phyloP scores from a whole-genome alignment of 2,797 vertebrate genomes.

The Astyanax mexicanus region DNA sequence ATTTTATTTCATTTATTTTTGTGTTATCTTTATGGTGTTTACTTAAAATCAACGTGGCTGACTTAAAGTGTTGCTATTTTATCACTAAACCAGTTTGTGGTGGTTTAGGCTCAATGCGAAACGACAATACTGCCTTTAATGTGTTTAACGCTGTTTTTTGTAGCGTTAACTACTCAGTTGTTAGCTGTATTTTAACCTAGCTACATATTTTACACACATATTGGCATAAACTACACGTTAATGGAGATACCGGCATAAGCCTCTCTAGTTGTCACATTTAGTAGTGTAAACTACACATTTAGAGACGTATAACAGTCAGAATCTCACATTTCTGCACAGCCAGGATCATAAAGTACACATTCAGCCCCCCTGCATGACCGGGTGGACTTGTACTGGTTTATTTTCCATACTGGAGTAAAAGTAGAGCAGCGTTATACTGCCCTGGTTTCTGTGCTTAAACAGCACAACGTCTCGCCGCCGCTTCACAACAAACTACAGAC shows the following conservation, averaged over 20 bases:
- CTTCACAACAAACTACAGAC: background rate
- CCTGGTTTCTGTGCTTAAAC: background rate
- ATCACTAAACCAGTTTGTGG: background rate
- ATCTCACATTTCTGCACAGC: too few relatives aligned
- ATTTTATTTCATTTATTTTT: background rate
- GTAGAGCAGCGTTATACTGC: background rate
- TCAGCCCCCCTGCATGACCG: background rate
- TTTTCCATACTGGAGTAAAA: background rate
- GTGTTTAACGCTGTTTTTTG: too few relatives aligned
- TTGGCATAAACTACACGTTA: background rate
- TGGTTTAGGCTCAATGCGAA: background rate
- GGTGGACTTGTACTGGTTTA: background rate
- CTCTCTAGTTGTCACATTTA: background rate
- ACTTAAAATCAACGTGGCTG: background rate
- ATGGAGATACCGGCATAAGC: background rate
- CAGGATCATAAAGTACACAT: background rate
- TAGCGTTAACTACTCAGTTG: too few relatives aligned
- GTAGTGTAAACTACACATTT: background rate
- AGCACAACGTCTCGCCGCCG: too few relatives aligned
- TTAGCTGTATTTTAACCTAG: too few relatives aligned
- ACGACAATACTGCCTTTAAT: too few relatives aligned
- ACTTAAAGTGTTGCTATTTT: too few relatives aligned
- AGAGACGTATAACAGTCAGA: too few relatives aligned
- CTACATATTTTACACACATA: background rate
- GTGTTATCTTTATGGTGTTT: too few relatives aligned